phyloP scores from a whole-genome alignment of 2,113 vertebrate species.

The Hassar affinis region DNA sequence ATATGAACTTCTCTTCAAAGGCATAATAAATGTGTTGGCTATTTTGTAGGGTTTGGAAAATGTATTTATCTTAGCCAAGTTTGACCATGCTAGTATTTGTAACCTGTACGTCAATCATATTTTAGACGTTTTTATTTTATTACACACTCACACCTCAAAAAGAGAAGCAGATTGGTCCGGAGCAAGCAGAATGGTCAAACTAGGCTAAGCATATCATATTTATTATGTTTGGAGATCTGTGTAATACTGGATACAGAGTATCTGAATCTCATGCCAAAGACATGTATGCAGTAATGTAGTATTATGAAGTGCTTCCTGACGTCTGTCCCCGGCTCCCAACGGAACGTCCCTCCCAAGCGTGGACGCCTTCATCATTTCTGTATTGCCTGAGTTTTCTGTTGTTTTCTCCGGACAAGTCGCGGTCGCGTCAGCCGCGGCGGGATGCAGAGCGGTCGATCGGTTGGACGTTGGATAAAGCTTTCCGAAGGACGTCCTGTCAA shows the following conservation, averaged over 20 bases:
- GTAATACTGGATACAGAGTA: constrained; percentile 35
- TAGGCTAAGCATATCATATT: constrained; percentile 15
- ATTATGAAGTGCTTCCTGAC: constrained; percentile 37
- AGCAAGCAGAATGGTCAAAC: neutral
- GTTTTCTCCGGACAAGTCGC: neutral
- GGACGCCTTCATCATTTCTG: neutral
- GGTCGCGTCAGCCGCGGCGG: neutral
- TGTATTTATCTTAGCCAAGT: neutral
- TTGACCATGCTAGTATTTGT: neutral
- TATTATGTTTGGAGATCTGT: constrained; percentile 35
- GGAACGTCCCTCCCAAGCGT: neutral
- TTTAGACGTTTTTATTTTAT: neutral
- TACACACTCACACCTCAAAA: neutral
- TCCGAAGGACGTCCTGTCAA: constrained; percentile 9
- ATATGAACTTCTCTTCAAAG: neutral
- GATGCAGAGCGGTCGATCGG: neutral
- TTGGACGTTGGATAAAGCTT: neutral
- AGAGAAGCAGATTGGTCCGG: neutral
- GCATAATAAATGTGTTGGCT: constrained; percentile 35
- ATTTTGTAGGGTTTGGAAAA: neutral
- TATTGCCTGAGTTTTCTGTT: neutral
- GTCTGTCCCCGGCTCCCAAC: neutral
- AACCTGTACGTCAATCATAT: neutral
- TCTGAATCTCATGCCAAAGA: constrained; percentile 44
- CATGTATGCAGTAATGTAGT: constrained; percentile 40